Percentiles rank a stretch among this genome's conserved stretches.
These are phyloP conservation scores for Eilema sororculum DNA, from an alignment of 2,888 invertebrate species.

Conservation along the genomic window DNA sequence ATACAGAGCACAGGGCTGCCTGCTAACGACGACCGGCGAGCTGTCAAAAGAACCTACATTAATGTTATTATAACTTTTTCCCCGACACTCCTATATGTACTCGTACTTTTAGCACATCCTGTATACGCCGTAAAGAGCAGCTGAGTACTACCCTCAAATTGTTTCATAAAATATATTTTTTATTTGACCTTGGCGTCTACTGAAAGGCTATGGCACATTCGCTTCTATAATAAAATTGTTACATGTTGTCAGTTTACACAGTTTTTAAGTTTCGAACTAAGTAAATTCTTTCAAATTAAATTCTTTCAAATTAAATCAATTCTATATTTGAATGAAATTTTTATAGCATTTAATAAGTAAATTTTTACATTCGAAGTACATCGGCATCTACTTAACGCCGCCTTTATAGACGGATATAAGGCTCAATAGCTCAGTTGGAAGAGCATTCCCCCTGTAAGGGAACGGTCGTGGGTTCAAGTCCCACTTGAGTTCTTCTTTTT, in stretches of 20 bases:
- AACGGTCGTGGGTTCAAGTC: no score
- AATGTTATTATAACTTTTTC: conserved; percentile 87
- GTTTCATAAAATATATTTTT: conserved; percentile 19
- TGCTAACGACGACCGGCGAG: conserved; percentile 83
- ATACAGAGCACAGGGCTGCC: conserved; percentile 84
- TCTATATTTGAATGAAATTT: background rate
- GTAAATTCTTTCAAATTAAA: background rate
- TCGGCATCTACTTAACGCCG: no score
- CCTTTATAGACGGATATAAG: no score
- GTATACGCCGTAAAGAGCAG: conserved; percentile 39
- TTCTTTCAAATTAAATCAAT: background rate
- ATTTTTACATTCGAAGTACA: no score
- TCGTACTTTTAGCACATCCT: conserved; percentile 46
- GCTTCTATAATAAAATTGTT: background rate
- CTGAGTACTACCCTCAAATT: conserved; percentile 39
- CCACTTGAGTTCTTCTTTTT: no score
- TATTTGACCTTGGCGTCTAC: background rate
- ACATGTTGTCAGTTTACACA: background rate
- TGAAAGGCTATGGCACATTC: background rate
- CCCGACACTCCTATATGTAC: conserved; percentile 70
- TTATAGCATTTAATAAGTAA: no score
- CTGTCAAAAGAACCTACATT: conserved; percentile 87
- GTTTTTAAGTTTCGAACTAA: background rate
- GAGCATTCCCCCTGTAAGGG: no score
- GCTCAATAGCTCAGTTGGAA: no score